phyloP scores from a whole-genome alignment of 1,140 invertebrate species.

The Atta colombica region DNA sequence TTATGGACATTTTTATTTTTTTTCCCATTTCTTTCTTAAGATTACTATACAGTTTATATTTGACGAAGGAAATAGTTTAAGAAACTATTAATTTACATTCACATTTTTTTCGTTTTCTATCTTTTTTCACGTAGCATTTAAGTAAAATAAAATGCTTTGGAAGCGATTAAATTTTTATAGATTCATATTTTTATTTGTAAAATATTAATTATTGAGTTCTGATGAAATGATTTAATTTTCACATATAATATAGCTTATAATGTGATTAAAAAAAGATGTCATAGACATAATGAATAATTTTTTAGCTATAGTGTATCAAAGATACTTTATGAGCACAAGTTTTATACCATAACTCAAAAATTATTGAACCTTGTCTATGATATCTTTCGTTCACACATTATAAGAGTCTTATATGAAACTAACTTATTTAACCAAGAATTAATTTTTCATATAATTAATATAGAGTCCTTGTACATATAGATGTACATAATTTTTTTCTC shows the following conservation, averaged over 20 bases:
- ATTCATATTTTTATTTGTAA: neutral
- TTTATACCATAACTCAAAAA: too few relatives aligned
- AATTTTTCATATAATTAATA: too few relatives aligned
- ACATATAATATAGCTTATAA: too few relatives aligned
- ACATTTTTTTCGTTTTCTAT: neutral
- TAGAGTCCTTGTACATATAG: neutral
- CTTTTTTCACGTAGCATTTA: neutral
- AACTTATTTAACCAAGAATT: too few relatives aligned
- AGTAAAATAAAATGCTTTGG: neutral
- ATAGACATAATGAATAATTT: too few relatives aligned
- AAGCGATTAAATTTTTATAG: slow-evolving; percentile 12
- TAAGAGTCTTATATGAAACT: too few relatives aligned
- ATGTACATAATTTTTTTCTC: neutral
- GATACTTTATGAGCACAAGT: too few relatives aligned
- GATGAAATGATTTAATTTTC: too few relatives aligned
- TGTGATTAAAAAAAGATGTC: too few relatives aligned
- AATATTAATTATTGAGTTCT: neutral
- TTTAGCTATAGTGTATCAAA: too few relatives aligned
- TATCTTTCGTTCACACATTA: too few relatives aligned
- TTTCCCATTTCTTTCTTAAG: neutral
- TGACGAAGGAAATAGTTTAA: neutral
- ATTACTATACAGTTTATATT: slow-evolving; percentile 13
- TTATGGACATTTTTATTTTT: neutral
- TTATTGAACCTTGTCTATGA: too few relatives aligned
- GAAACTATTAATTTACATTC: neutral